Conservation (phyloP, 1,140 invertebrate genomes). For the Oncopodura yosiiana region DNA sequence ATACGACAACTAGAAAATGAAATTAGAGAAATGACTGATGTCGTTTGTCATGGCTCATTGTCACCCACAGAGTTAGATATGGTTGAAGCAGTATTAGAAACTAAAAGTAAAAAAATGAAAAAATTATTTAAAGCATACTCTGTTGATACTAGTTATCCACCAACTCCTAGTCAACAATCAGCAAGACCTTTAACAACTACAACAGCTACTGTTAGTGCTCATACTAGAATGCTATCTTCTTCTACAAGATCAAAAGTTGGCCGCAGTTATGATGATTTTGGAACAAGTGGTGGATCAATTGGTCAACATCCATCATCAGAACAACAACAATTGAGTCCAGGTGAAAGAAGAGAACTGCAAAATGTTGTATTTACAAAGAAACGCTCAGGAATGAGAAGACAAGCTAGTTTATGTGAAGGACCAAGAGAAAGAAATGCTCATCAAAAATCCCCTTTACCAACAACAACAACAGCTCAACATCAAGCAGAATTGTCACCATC, state of each 20-base stretch:
- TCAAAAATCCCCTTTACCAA: not conserved
- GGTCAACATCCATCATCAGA: not conserved
- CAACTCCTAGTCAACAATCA: not conserved
- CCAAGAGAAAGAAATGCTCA: not conserved
- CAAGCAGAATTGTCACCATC: slow-evolving; percentile 4
- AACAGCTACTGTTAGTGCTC: not conserved
- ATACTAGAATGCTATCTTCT: not conserved
- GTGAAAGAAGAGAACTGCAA: slow-evolving; percentile 20
- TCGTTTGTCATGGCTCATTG: slow-evolving; percentile 22
- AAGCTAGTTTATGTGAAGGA: slow-evolving; percentile 27
- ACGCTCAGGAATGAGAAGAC: slow-evolving; percentile 14
- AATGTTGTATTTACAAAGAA: slow-evolving; percentile 19
- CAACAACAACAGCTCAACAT: not conserved
- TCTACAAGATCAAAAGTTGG: slow-evolving; percentile 9
- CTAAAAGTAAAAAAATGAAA: slow-evolving; percentile 25
- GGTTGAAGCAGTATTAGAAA: slow-evolving; percentile 30
- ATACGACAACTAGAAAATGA: slow-evolving; percentile 30
- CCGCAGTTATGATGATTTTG: slow-evolving; percentile 25
- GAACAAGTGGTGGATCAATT: not conserved
- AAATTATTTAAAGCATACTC: slow-evolving; percentile 32
- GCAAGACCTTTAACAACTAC: no score
- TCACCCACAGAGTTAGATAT: slow-evolving; percentile 35
- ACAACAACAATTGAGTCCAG: slow-evolving; percentile 25
- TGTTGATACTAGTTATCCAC: slow-evolving; percentile 20
- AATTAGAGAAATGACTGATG: slow-evolving; percentile 33